Conservation (phyloP, 2,888 invertebrate species). For the Meteorus colon region DNA sequence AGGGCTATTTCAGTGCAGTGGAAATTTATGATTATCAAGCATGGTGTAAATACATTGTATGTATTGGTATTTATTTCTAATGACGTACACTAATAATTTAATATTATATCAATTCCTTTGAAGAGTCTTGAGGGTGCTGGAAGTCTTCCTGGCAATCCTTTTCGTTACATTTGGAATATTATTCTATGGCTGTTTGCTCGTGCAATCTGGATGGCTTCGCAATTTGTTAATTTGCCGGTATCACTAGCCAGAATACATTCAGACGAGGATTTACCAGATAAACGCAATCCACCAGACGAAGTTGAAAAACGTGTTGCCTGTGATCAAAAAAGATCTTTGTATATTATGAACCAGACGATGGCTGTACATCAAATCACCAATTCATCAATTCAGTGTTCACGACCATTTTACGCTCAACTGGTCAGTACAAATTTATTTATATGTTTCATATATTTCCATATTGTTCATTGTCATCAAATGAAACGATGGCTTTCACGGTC, state of each 20-base stretch:
- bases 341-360: slow-evolving; percentile 79
- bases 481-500: slow-evolving; percentile 39
- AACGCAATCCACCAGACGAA: slow-evolving; percentile 61
- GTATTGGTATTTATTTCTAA: slow-evolving; percentile 54
- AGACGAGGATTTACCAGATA: slow-evolving; percentile 71
- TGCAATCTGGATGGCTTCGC: slow-evolving; percentile 67
- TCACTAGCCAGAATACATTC: slow-evolving; percentile 58
- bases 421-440: slow-evolving; percentile 59
- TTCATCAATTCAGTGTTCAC: slow-evolving; percentile 72
- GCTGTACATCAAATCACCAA: slow-evolving; percentile 70
- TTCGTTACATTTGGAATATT: slow-evolving; percentile 66
- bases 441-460: not conserved
- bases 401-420: slow-evolving; percentile 82
- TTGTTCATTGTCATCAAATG: slow-evolving; percentile 1
- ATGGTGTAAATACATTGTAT: slow-evolving; percentile 77
- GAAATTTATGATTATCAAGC: slow-evolving; percentile 91
- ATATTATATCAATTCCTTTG: slow-evolving; percentile 35
- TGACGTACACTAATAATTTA: not conserved
- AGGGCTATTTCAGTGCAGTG: slow-evolving; percentile 83
- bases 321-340: slow-evolving; percentile 83
- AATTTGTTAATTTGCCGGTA: slow-evolving; percentile 63
- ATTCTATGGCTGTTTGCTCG: slow-evolving; percentile 70
- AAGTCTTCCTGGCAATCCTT: slow-evolving; percentile 62
- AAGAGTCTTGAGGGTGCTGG: slow-evolving; percentile 61
- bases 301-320: slow-evolving; percentile 77